These are phyloP conservation scores for Drosophila parabipectinata DNA, from an alignment of 1,140 invertebrate genomes.

Conservation along the genomic window DNA sequence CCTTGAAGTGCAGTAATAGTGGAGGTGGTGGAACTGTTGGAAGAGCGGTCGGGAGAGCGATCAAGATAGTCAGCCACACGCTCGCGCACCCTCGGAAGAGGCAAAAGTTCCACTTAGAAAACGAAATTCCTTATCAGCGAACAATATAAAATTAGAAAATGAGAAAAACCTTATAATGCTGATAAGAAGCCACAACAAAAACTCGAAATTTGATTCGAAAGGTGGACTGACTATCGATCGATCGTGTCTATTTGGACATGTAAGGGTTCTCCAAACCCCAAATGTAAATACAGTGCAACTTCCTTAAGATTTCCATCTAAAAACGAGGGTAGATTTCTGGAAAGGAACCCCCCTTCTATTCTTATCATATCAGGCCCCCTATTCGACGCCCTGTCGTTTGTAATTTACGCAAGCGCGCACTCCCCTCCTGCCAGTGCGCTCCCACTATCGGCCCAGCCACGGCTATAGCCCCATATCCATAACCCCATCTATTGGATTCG, in stretches of 20 bases:
- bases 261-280: constrained; percentile 3
- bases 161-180: constrained; percentile 42
- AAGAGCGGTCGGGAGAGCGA: constrained; percentile 1
- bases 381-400: neutral
- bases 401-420: constrained; percentile 1
- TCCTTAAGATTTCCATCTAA: neutral
- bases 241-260: constrained; percentile 22
- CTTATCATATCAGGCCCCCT: neutral
- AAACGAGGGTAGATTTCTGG: neutral
- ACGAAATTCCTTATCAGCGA: constrained; percentile 71
- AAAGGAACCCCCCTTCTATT: neutral
- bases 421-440: neutral
- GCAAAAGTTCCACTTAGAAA: constrained; percentile 72
- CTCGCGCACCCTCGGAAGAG: constrained; percentile 11
- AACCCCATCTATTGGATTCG: constrained; percentile 36
- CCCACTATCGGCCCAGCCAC: constrained; percentile 3
- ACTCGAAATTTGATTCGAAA: neutral
- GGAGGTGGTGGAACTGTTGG: neutral
- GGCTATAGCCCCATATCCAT: constrained; percentile 1
- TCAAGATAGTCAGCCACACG: neutral
- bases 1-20: constrained; percentile 30
- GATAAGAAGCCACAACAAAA: constrained; percentile 50
- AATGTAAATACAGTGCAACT: neutral
- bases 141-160: constrained; percentile 72
- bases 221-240: constrained; percentile 21